These are phyloP conservation scores for Caenorhabditis brenneri DNA, from an alignment of 1,140 invertebrate species.

Conservation along the genomic window DNA sequence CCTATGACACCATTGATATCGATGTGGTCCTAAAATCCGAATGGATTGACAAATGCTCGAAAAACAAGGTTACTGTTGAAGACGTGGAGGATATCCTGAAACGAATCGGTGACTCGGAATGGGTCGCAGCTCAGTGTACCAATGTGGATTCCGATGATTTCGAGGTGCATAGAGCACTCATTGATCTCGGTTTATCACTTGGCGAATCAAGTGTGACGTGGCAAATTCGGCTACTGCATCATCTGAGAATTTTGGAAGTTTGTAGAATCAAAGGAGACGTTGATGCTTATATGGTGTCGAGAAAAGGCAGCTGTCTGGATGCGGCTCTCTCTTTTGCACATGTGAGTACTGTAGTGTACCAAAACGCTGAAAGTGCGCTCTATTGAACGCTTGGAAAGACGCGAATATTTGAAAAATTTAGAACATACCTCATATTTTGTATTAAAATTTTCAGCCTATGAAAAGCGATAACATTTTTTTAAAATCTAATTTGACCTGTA, in stretches of 20 bases:
- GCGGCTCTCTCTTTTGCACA: constrained; percentile 10
- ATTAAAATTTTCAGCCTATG: too few relatives aligned
- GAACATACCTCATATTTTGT: too few relatives aligned
- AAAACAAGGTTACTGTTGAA: constrained; percentile 30
- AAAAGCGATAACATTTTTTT: too few relatives aligned
- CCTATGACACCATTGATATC: constrained; percentile 38
- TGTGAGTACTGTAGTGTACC: too few relatives aligned
- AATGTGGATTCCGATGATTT: constrained; percentile 11
- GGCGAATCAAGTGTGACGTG: constrained; percentile 17
- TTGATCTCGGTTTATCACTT: constrained; percentile 14
- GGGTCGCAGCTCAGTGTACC: constrained; percentile 25
- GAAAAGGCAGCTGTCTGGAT: background rate
- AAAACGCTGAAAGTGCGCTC: background rate
- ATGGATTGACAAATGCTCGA: constrained; percentile 24
- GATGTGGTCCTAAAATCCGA: constrained; percentile 37
- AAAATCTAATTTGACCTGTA: too few relatives aligned
- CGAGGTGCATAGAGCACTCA: constrained; percentile 18
- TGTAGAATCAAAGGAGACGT: background rate
- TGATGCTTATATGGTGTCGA: background rate
- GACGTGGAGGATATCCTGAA: constrained; percentile 15
- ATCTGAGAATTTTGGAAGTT: constrained; percentile 3
- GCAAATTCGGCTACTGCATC: constrained; percentile 10
- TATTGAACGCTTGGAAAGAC: too few relatives aligned
- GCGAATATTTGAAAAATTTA: background rate
- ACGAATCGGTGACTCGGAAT: background rate